phyloP scores from a whole-genome alignment of 1,140 invertebrate species.

The Macrobrachium nipponense region DNA sequence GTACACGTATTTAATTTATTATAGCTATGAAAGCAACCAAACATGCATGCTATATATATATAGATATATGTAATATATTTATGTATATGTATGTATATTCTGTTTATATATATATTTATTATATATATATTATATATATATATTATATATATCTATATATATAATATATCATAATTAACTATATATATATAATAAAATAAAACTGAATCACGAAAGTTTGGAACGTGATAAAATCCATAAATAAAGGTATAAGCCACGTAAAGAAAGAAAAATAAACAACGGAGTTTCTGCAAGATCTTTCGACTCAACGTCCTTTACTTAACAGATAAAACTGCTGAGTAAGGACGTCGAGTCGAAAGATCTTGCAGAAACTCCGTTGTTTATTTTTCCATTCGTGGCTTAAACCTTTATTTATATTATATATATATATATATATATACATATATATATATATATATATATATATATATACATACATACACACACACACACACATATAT shows the following conservation, averaged over 20 bases:
- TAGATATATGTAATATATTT: slow-evolving; percentile 38
- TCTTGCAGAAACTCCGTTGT: no score
- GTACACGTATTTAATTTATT: neutral
- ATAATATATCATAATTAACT: no score
- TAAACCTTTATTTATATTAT: no score
- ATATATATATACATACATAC: slow-evolving; percentile 42
- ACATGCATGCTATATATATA: slow-evolving; percentile 30
- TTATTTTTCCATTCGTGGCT: no score
- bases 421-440: neutral
- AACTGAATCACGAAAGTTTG: no score
- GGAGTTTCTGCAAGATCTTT: no score
- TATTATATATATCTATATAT: slow-evolving; percentile 34
- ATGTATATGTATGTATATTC: neutral
- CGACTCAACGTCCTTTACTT: no score
- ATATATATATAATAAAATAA: neutral
- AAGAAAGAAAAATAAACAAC: no score
- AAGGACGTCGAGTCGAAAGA: no score
- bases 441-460: slow-evolving; percentile 25
- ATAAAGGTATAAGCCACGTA: no score
- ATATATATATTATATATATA: slow-evolving; percentile 33
- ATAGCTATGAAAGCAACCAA: neutral
- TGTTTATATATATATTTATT: neutral
- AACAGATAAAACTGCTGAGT: no score
- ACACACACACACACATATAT: slow-evolving; percentile 33
- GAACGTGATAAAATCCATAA: no score